phyloP scores from a whole-genome alignment of 2,113 vertebrate genomes.

The Felis chaus region DNA sequence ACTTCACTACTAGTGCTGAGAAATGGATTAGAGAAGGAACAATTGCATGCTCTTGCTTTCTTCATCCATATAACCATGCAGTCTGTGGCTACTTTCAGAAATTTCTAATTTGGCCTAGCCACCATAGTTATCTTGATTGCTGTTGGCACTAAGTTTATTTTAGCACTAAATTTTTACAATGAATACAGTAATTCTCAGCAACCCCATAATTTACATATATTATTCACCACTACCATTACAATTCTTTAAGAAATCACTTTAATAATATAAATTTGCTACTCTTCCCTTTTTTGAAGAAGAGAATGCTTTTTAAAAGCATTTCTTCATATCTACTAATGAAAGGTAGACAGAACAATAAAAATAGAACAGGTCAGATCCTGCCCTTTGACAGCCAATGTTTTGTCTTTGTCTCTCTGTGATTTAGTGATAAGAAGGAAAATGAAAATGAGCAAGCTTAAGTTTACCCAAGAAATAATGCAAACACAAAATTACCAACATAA shows the following conservation, averaged over 20 bases:
- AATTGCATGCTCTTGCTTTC: background rate
- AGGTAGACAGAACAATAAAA: background rate
- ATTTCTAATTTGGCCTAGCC: background rate
- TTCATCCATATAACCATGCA: background rate
- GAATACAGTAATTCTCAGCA: background rate
- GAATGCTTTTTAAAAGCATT: background rate
- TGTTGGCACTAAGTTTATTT: background rate
- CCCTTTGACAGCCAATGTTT: background rate
- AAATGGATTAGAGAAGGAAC: background rate
- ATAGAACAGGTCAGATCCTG: background rate
- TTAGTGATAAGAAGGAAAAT: background rate
- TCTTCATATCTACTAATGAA: background rate
- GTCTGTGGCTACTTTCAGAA: background rate
- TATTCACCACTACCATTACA: background rate
- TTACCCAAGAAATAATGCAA: background rate
- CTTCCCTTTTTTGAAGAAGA: background rate
- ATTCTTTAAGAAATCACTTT: constrained; percentile 5
- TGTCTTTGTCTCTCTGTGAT: background rate
- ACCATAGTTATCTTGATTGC: background rate
- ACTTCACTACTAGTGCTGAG: background rate
- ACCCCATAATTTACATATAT: background rate
- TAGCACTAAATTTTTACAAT: background rate
- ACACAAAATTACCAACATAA: background rate
- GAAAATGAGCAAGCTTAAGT: background rate
- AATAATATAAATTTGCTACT: background rate